Base-by-base conservation (phyloP, 2,113 vertebrate genomes). In the Conger conger region DNA sequence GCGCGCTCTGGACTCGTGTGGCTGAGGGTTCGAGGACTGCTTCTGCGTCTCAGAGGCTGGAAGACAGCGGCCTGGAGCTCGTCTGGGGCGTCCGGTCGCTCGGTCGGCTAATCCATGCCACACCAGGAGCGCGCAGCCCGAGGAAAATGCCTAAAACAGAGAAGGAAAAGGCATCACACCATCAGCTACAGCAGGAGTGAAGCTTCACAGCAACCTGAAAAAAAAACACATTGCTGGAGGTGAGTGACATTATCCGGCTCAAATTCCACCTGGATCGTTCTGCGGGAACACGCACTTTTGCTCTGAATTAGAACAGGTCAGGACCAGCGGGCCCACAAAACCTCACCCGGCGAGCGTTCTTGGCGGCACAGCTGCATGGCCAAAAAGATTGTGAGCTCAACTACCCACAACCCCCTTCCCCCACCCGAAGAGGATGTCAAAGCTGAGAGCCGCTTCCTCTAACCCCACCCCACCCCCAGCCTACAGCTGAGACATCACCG, bases 391-490 rank as follows among this genome's bases (percentile, higher is more conserved):
- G 89, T 87, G 89, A 87, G 91, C 83, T 76, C 57, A 84, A 63
- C 57, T 23, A 23, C 18, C 57, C 57, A 18, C 57, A 18, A 23
- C 57, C 57, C 45, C 45, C 45, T 13, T 1, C 6, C 89, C 88
- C 84, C 73, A 82, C n/a, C 89, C 87, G 84, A 86, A 90, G 88
- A 95, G 94, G 93, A 95, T 93, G 92, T 90, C 88, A 89, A 91
- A 90, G 92, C 89, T 90, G 92, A 91, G 90, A 91, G 93, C 89
- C 73, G 92, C 89, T 94, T 94, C 94, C 95, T 93, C 91, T 88
- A 88, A 89, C 91, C 91, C 89, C 90, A 88, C 91, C 93, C 90
- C n/a, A n/a, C n/a, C 88, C 86, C 83, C 84, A 91, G 88, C 79
- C 86, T 91, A 93, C 92, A 95, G 93, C 93, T 95, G 93, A 89